Conservation (phyloP, 2,113 vertebrate species). For the Engystomops pustulosus region DNA sequence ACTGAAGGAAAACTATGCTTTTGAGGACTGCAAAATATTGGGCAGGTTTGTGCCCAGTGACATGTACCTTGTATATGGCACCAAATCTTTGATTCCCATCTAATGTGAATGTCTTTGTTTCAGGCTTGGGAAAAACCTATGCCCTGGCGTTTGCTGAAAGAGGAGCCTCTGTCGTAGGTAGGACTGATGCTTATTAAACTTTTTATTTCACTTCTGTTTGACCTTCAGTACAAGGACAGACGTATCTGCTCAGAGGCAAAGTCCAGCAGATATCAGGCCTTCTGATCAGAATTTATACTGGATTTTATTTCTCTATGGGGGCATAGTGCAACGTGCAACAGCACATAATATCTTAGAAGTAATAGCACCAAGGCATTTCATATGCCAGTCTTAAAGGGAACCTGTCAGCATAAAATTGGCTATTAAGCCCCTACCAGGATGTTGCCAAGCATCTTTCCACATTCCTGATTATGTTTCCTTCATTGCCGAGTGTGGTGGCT, state of each 20-base stretch:
- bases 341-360: too few species aligned
- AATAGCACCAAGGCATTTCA: too few species aligned
- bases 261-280: slow-evolving; percentile 60
- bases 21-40: neutral
- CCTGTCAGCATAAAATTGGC: too few species aligned
- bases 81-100: neutral
- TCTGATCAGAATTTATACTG: slow-evolving; percentile 35
- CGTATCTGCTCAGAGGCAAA: slow-evolving; percentile 57
- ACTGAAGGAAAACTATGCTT: neutral
- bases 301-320: neutral
- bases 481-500: too few species aligned
- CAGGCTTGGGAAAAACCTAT: slow-evolving; percentile 92
- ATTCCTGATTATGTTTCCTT: too few species aligned
- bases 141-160: slow-evolving; percentile 93
- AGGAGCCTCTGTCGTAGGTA: slow-evolving; percentile 94
- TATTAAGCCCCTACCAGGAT: too few species aligned
- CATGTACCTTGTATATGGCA: neutral
- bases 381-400: too few species aligned
- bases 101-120: neutral
- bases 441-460: too few species aligned
- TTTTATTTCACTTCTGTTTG: neutral
- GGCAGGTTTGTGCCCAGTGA: slow-evolving; percentile 26
- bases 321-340: neutral
- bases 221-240: slow-evolving; percentile 53
- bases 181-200: slow-evolving; percentile 64